Evolutionary conservation across 92 coral and sea anemone species (phyloP), one percentile per base, ranked within the genome.

Genomic region (Paragorgia papillata): DNA sequence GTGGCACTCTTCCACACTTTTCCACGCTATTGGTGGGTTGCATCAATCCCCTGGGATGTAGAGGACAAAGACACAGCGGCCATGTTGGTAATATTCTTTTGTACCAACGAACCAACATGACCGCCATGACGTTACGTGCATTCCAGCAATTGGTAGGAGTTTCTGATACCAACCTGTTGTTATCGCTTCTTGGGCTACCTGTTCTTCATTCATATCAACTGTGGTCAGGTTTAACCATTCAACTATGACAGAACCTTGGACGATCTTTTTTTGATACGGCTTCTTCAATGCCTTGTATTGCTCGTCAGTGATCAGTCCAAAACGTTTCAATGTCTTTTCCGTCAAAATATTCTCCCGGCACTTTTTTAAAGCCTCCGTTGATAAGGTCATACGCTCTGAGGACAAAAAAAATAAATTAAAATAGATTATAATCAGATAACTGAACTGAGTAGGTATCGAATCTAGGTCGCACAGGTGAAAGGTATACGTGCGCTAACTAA

Each of bases 321-420:
- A 79, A 1, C 35, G 50, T 5, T 10, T 34, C 44, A 90, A 29
- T 27, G 88, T 87, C 2, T 65, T 65, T 62, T 93, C 97, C 20
- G 85, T 85, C 28, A 93, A 79, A 4, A 93, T 19, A 56, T 88
- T 85, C 77, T 90, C 97, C 85, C 79, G 75, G 75, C 97, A 90
- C 60, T 82, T 87, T 64, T 84, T 80, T 15, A 93, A 65, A n/a
- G 85, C 85, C 14, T 90, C 88, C 9, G 97, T 85, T 3, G 97
- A 92, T 29, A 25, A 48, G 39, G 88, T 81, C 85, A 93, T 86
- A 55, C 82, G 61, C 44, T 74, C 79, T 27, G 88, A 80, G 24
- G 17, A 17, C 5, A 71, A n/a, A 37, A 12, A 49, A 43, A 14
- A 10, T 18, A 25, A 67, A 67, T 22, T 2, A 63, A 5, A 5